A percentile compares a stretch with the other conserved stretches of the same genome.
These are phyloP conservation scores for Otus scops DNA, from an alignment of 2,797 vertebrate species.

Conservation along the genomic window DNA sequence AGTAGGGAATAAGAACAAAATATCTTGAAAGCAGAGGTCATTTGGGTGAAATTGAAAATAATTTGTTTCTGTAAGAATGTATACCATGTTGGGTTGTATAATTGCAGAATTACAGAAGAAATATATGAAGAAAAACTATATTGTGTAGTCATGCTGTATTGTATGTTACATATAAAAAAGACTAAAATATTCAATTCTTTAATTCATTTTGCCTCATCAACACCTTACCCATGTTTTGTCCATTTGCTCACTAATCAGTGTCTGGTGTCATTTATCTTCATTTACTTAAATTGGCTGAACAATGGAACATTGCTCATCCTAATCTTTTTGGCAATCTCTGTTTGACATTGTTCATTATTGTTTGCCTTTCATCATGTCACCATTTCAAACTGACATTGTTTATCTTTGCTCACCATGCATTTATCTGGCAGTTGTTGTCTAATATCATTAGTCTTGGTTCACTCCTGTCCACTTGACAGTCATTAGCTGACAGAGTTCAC, in stretches of 20 bases:
- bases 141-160: background rate
- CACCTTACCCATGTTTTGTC: background rate
- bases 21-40: background rate
- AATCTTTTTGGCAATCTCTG: conserved; percentile 2
- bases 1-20: background rate
- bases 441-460: background rate
- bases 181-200: background rate
- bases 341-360: background rate
- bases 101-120: background rate
- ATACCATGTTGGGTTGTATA: background rate
- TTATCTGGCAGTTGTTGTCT: background rate
- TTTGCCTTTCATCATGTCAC: background rate
- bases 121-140: background rate
- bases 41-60: background rate
- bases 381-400: background rate
- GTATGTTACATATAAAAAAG: background rate
- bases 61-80: background rate
- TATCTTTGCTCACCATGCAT: background rate
- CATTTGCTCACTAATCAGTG: background rate
- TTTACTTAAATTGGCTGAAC: background rate
- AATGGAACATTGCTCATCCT: background rate
- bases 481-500: background rate
- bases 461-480: background rate
- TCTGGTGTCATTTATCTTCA: conserved; percentile 2
- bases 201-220: background rate